Evolutionary conservation across 2,888 invertebrate genomes (phyloP).

Genomic region (Folsomia candida): DNA sequence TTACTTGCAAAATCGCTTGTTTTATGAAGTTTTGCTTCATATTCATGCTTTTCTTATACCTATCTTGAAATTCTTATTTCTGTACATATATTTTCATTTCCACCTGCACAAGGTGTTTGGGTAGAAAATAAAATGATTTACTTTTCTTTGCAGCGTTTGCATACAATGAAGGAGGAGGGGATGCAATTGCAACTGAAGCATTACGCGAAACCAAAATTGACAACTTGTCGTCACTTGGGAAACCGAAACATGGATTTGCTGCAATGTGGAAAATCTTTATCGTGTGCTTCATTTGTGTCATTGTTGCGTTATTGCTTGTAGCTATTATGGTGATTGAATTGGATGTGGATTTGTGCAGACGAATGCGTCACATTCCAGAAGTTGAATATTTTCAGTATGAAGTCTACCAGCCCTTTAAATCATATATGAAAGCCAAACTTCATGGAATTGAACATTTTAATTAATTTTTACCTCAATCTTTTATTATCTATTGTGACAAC

Average conservation of each 20-base stretch:
- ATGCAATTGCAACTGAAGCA: conserved; percentile 40
- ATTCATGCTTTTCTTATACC: neutral
- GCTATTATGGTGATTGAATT: conserved; percentile 50
- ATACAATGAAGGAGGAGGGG: conserved; percentile 35
- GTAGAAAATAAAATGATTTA: neutral
- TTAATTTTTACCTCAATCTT: too few species aligned
- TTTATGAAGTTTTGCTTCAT: neutral
- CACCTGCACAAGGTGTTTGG: too few species aligned
- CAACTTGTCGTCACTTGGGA: conserved; percentile 30
- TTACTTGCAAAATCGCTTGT: too few species aligned
- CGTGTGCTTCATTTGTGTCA: conserved; percentile 49
- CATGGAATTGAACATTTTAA: neutral
- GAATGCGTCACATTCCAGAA: conserved; percentile 50
- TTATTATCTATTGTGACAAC: too few species aligned
- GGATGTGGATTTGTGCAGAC: conserved; percentile 48
- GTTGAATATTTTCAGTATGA: conserved; percentile 50
- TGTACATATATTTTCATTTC: too few species aligned
- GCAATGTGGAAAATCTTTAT: conserved; percentile 49
- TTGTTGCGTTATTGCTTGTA: conserved; percentile 45
- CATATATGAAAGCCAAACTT: conserved; percentile 41
- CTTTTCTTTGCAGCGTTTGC: conserved; percentile 41
- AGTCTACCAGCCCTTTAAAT: conserved; percentile 47
- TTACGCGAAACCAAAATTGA: conserved; percentile 44
- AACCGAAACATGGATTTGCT: conserved; percentile 35
- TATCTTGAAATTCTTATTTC: too few species aligned